Evolutionary conservation across 2,797 vertebrate species (phyloP), one percentile per base, ranked within the genome.

Genomic region (Huso huso): DNA sequence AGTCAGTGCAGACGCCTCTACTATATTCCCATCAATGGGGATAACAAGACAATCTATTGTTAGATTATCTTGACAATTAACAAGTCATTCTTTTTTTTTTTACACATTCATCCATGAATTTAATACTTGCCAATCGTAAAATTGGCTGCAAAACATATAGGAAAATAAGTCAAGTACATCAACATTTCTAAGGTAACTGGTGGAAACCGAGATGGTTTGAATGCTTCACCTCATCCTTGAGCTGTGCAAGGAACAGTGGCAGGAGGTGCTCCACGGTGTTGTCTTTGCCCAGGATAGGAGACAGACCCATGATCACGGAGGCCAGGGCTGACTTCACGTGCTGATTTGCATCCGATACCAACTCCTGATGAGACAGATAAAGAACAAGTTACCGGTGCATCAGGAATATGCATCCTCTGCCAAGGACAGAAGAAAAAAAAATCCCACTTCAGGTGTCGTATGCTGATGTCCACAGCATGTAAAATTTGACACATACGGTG

Each of bases 311-410:
- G 72, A 93, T 93, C 74, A 93, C 92, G 0, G 91, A 93, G 71
- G 92, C 92, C 79, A 93, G 81, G 15, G 92, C 92, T 59, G 92
- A 93, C 79, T 93, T 93, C 78, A 93, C 92, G 74, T 93, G 92
- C 78, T 93, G 92, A 85, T 93, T 93, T 61, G 92, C 91, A 85
- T 93, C 92, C 18, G 92, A 90, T 68, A 93, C 92, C 60, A 93
- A 84, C 70, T 93, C 92, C 92, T 93, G 77, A 58, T 2, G 66
- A 7, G 71, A 78, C 23, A 78, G 7, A 75, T 48, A 37, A 37
- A 37, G 23, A 37, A 37, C 23, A 37, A 37, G 23, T 1, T 37
- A 37, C 2, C 23, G 23, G 23, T 37, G 23, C 23, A 37, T 37
- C 23, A 37, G 23, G 23, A 3, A 37, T 37, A 37, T 37, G 23